Conservation (phyloP, 2,113 vertebrate genomes). For the Xyrauchen texanus region DNA sequence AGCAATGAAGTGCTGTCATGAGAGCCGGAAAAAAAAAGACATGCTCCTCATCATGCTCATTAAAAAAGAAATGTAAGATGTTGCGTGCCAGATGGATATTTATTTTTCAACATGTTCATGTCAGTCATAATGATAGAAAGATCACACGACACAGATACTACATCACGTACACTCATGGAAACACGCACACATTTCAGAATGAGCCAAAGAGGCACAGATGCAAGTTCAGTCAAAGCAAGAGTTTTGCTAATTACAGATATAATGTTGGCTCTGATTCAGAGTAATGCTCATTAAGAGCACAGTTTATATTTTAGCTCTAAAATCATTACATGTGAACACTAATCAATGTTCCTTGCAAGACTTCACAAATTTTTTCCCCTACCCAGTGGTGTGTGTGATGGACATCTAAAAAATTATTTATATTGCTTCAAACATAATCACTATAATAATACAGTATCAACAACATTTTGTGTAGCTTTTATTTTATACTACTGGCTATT, state of each 20-base stretch:
- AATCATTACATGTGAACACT: neutral
- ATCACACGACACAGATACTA: conserved; percentile 5
- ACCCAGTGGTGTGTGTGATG: no score
- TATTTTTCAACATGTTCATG: conserved; percentile 1
- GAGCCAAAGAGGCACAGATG: neutral
- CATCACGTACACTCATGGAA: neutral
- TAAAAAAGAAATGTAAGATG: conserved; percentile 2
- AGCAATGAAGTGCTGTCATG: neutral
- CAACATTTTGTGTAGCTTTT: no score
- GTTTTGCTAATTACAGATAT: conserved; percentile 12
- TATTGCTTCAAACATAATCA: no score
- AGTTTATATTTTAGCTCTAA: conserved; percentile 15
- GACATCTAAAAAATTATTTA: no score
- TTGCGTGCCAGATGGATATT: conserved; percentile 36
- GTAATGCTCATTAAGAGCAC: conserved; percentile 1
- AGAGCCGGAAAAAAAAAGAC: neutral
- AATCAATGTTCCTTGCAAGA: neutral
- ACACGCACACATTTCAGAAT: neutral
- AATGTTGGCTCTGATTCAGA: neutral
- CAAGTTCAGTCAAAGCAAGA: neutral
- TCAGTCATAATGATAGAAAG: neutral
- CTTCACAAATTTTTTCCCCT: neutral
- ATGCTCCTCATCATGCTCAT: neutral
- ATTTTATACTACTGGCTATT: no score
- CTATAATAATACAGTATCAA: no score